These are phyloP conservation scores for Idaea biselata DNA, from an alignment of 2,888 invertebrate species.

Conservation along the genomic window DNA sequence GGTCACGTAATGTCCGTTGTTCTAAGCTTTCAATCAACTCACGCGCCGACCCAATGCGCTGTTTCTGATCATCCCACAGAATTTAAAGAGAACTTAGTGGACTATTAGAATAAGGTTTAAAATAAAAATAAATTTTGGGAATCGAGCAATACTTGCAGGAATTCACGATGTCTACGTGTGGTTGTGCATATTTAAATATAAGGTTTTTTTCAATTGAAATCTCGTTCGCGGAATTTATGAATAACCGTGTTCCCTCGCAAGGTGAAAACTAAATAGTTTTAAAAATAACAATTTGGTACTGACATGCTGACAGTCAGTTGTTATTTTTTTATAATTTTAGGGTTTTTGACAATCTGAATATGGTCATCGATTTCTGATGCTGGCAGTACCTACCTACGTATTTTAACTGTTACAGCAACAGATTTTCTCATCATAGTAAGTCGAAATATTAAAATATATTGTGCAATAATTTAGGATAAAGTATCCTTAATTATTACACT, in stretches of 20 bases:
- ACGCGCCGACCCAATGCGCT: constrained; percentile 33
- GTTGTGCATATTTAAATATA: constrained; percentile 17
- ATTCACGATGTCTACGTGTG: constrained; percentile 22
- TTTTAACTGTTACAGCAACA: too few species aligned
- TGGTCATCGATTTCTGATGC: too few species aligned
- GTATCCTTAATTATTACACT: too few species aligned
- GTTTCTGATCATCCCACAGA: constrained; percentile 17
- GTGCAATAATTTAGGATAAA: too few species aligned
- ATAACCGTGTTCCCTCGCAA: background rate
- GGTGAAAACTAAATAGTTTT: background rate
- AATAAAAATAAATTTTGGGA: background rate
- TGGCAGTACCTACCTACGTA: too few species aligned
- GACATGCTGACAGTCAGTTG: too few species aligned
- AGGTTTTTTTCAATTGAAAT: constrained; percentile 6
- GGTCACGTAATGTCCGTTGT: constrained; percentile 61
- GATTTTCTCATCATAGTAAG: too few species aligned
- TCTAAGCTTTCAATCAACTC: constrained; percentile 61
- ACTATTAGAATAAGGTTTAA: constrained; percentile 7
- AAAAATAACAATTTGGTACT: too few species aligned
- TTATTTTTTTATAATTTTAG: too few species aligned
- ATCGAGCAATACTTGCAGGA: constrained; percentile 21
- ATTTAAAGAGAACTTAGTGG: constrained; percentile 14
- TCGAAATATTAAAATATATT: too few species aligned
- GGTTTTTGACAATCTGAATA: too few species aligned
- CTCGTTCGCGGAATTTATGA: constrained; percentile 12